Conservation (phyloP, 2,888 invertebrate species). For the Phengaris arion region DNA sequence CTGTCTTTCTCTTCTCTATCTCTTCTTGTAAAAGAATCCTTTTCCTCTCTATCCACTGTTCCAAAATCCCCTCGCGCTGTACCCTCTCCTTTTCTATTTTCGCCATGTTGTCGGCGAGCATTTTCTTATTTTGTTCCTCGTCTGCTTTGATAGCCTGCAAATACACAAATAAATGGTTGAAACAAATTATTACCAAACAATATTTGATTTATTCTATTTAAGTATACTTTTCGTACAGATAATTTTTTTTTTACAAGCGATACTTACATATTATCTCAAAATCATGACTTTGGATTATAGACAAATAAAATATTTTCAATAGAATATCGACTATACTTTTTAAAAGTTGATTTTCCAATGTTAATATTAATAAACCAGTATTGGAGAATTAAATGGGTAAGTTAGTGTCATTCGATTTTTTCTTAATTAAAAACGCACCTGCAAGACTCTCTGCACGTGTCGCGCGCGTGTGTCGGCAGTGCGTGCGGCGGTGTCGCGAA, state of each 20-base stretch:
- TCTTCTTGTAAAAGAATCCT: slow-evolving; percentile 55
- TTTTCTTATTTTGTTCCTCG: slow-evolving; percentile 41
- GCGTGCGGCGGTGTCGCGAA: slow-evolving; percentile 28
- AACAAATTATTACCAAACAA: no score
- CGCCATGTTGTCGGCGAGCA: slow-evolving; percentile 42
- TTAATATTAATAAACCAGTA: no score
- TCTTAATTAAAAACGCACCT: not conserved
- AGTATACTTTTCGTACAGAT: no score
- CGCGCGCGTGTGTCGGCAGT: slow-evolving; percentile 14
- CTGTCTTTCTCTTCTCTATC: slow-evolving; percentile 43
- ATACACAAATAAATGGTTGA: not conserved
- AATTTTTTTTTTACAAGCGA: no score
- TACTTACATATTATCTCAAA: no score
- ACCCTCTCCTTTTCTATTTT: slow-evolving; percentile 8
- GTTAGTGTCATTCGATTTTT: not conserved
- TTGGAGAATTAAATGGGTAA: no score
- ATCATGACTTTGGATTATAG: no score
- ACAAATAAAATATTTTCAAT: no score
- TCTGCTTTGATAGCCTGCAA: slow-evolving; percentile 40
- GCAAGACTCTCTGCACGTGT: not conserved
- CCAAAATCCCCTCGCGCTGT: slow-evolving; percentile 43
- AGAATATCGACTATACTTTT: no score
- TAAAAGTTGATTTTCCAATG: no score
- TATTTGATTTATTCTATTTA: no score
- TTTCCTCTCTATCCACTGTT: slow-evolving; percentile 52